Evolutionary conservation across 2,797 vertebrate species (phyloP).

Genomic region (Rhinichthys osculus): DNA sequence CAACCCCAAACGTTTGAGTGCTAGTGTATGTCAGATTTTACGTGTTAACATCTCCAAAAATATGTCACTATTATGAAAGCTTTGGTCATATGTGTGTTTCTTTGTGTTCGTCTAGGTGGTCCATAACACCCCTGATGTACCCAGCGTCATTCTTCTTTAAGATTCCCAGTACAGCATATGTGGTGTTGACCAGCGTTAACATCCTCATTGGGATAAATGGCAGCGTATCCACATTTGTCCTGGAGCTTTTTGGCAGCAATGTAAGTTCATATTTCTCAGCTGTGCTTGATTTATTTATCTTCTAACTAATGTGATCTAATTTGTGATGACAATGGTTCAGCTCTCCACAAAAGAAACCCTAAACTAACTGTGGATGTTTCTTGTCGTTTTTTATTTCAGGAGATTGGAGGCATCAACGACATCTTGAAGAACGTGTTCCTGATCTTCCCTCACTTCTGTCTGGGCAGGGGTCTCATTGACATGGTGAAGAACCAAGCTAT

Average conservation of each 20-base stretch:
- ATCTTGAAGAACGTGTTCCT: conserved; percentile 96
- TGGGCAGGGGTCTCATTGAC: conserved; percentile 95
- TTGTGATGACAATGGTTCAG: not conserved
- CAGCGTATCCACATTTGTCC: conserved; percentile 95
- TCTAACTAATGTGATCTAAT: not conserved
- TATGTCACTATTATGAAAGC: not conserved
- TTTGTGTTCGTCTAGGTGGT: conserved; percentile 83
- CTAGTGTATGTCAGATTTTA: not conserved
- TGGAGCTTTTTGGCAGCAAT: conserved; percentile 94
- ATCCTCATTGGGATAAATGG: conserved; percentile 98
- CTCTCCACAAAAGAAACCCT: not conserved
- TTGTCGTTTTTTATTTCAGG: conserved; percentile 72
- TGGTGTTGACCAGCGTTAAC: conserved; percentile 96
- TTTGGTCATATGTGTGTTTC: not conserved
- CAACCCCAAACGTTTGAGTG: not conserved
- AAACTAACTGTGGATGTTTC: not conserved
- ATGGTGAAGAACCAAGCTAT: conserved; percentile 99
- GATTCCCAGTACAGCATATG: conserved; percentile 97
- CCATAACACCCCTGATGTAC: conserved; percentile 98
- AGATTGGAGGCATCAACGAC: conserved; percentile 93
- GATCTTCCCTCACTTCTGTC: conserved; percentile 97
- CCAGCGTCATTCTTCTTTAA: conserved; percentile 98
- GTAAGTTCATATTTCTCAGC: conserved; percentile 73
- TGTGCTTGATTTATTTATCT: not conserved
- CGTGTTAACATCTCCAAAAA: not conserved